These are phyloP conservation scores for Temnothorax nylanderi DNA, from an alignment of 1,140 invertebrate species.

Conservation along the genomic window DNA sequence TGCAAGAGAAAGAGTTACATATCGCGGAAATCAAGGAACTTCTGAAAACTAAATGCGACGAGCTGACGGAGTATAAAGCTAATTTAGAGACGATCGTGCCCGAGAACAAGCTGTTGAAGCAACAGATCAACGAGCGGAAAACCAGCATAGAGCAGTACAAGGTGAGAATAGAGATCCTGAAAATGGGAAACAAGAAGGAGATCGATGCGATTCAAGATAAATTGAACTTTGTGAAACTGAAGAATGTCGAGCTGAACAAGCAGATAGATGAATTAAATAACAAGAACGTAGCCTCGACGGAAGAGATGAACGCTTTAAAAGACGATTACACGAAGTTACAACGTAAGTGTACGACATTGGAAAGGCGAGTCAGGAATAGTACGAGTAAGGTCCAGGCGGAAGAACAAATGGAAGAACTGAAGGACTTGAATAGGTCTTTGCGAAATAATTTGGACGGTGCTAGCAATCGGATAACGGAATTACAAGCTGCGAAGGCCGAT, in stretches of 20 bases:
- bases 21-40: conserved; percentile 76
- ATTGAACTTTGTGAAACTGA: conserved; percentile 70
- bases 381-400: conserved; percentile 73
- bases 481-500: conserved; percentile 76
- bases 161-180: conserved; percentile 74
- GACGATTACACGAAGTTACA: conserved; percentile 63
- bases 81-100: conserved; percentile 78
- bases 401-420: conserved; percentile 72
- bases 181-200: conserved; percentile 66
- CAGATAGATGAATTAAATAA: conserved; percentile 76
- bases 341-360: conserved; percentile 68
- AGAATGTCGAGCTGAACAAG: conserved; percentile 68
- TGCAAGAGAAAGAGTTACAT: conserved; percentile 63
- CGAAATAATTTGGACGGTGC: conserved; percentile 80
- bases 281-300: conserved; percentile 64
- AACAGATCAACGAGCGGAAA: conserved; percentile 73
- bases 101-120: conserved; percentile 77
- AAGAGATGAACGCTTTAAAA: conserved; percentile 67
- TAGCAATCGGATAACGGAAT: conserved; percentile 78
- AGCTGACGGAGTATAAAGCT: conserved; percentile 79
- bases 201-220: conserved; percentile 69
- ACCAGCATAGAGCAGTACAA: conserved; percentile 75
- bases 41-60: conserved; percentile 80
- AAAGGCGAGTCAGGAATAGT: conserved; percentile 78
- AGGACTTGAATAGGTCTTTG: conserved; percentile 77